A percentile compares a stretch with the other conserved stretches of the same genome.
phyloP scores from a whole-genome alignment of 2,113 vertebrate species.

The Semnopithecus entellus region DNA sequence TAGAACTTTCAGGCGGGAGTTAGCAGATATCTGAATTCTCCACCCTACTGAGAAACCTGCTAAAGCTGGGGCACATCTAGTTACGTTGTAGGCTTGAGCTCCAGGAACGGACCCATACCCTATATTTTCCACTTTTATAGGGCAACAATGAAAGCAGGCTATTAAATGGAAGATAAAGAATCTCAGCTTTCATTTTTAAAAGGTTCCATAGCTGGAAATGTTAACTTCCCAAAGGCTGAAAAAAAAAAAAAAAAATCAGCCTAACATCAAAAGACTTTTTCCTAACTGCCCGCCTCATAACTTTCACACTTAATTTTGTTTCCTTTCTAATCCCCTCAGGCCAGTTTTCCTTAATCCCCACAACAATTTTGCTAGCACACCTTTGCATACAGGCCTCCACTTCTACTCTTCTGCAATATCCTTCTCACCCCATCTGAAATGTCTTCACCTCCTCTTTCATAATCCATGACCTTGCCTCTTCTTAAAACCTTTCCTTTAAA shows the following conservation, averaged over 20 bases:
- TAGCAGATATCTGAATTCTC: neutral
- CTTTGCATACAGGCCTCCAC: neutral
- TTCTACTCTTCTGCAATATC: neutral
- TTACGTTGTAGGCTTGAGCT: neutral
- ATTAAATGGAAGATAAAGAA: neutral
- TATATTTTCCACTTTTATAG: neutral
- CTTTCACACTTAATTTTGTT: neutral
- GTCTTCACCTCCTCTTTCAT: neutral
- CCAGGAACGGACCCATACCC: neutral
- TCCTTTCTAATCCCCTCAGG: neutral
- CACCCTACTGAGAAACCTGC: neutral
- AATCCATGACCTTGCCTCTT: neutral
- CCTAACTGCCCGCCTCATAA: neutral
- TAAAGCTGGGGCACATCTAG: too few relatives aligned
- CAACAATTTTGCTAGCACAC: too few relatives aligned
- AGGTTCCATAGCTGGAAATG: neutral
- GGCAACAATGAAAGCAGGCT: neutral
- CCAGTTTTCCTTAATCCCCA: neutral
- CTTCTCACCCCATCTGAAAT: neutral
- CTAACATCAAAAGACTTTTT: neutral
- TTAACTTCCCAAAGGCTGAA: neutral
- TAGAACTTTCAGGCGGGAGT: neutral
- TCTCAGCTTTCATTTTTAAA: neutral
- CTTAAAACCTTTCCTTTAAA: conserved; percentile 19
- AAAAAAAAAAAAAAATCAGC: neutral